A percentile compares a stretch with the other conserved stretches of the same genome.
Conservation (phyloP, 2,797 vertebrate genomes). For the Aulostomus chinensis region DNA sequence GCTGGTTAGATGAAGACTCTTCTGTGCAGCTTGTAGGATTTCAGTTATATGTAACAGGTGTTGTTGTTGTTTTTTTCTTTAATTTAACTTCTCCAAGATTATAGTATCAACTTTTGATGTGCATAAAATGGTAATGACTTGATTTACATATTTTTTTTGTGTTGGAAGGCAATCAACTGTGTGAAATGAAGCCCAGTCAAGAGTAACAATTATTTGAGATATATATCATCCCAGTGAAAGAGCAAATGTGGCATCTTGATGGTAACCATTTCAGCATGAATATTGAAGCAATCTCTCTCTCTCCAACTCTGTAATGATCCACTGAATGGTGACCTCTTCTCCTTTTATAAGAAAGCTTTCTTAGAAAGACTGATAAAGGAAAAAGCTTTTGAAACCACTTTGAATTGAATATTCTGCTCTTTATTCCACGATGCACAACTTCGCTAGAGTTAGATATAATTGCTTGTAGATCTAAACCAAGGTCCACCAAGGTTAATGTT, state of each 20-base stretch:
- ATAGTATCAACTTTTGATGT: conserved; percentile 4
- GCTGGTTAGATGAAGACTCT: neutral
- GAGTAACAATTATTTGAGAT: conserved; percentile 7
- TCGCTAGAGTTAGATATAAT: too few species aligned
- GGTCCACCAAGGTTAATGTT: too few species aligned
- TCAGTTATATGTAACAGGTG: neutral
- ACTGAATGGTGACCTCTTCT: neutral
- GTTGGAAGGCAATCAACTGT: neutral
- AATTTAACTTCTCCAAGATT: neutral
- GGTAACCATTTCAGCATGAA: neutral
- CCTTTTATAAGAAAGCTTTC: neutral
- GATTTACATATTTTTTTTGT: conserved; percentile 2
- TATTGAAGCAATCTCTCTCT: neutral
- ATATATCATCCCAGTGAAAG: neutral
- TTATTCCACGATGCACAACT: neutral
- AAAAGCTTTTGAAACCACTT: neutral
- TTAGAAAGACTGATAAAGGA: neutral
- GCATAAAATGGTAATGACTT: neutral
- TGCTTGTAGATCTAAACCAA: too few species aligned
- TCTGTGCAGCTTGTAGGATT: neutral
- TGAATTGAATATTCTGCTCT: neutral
- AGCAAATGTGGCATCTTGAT: neutral
- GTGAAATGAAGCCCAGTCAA: conserved; percentile 2
- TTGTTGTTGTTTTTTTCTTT: too few species aligned
- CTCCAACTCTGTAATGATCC: neutral